Base-by-base conservation (phyloP, 1,140 invertebrate species). In the Drosophila equinoxialis region DNA sequence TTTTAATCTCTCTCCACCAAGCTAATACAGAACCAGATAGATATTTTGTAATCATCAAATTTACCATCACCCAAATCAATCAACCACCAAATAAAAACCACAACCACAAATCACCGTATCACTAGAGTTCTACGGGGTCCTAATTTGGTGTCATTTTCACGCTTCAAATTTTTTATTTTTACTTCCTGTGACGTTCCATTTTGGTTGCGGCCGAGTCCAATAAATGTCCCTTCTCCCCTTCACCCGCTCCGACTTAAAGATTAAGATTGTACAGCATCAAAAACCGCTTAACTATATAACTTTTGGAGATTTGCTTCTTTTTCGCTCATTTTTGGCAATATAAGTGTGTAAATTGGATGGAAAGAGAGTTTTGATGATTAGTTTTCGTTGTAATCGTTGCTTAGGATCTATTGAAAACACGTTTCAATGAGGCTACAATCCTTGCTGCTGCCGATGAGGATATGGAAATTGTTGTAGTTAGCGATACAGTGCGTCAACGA, bases 391-490 rank as follows among this genome's bases (percentile, higher is more conserved):
- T 77, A 69, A 51, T 51, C 11, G 57, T 39, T 77, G 70, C 69
- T 69, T 76, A 91, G 90, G 90, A 91, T 64, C 69, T 73, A 37
- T 45, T 91, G 26, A 91, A 80, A 77, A 75, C 75, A 14, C 90
- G 86, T 60, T 89, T 72, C 62, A 82, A 83, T 78, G 73, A 80
- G 62, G 64, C 77, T 62, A 72, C 76, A 35, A 74, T 69, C 13
- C 71, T 91, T 39, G 70, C 65, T 23, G 17, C 65, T 14, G 14
- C 65, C 33, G 51, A 69, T 8, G 78, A 91, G 14, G 90, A 91
- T 51, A 92, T 82, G 42, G 91, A 92, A 91, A 92, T 92, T 65
- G 91, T 92, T 62, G 63, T 92, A 8, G 87, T 92, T 7, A 92
- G 91, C 63, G 91, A 92, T 71, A 92, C 91, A n/a, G 91, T 92